Evolutionary conservation across 2,888 invertebrate genomes (phyloP), one percentile per base, ranked within the genome.

Genomic region (Xanthia icteritia): DNA sequence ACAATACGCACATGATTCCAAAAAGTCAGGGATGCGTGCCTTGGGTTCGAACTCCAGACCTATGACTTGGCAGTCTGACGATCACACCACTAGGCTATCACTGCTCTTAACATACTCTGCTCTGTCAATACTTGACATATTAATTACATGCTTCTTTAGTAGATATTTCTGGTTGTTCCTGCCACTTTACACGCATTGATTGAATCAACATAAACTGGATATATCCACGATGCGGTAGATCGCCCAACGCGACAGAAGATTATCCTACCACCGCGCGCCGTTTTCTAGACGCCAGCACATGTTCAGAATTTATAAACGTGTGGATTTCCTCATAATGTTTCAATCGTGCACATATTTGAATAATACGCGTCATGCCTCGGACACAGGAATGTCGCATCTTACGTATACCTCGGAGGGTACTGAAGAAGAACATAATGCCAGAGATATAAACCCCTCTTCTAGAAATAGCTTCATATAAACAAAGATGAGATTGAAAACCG

Each of bases 271-370:
- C n/a, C n/a, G n/a, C n/a, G n/a, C n/a, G 64, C 69, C 71, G 60
- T 86, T 86, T 83, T 86, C 74, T 66, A 86, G 78, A 86, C 83
- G 61, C 64, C 61, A 66, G 74, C 58, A 69, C 83, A 83, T 83
- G 86, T 51, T 48, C 66, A 70, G 83, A 86, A 86, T 86, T 70
- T 70, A 73, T 73, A 83, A 83, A 61, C 79, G 56, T 75, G 79
- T 78, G 84, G 83, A 83, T 86, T 86, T 83, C 79, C 83, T 77
- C 69, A 75, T 61, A 83, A 86, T 75, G 69, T 73, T 83, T 11
- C 61, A 86, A 68, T 73, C 83, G 83, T 86, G 83, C 54, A 67
- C 72, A 69, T 83, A 83, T 86, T 83, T 84, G 86, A 75, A 78
- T 86, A 83, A 86, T 70, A 78, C 36, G 48, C 36, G 48, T 68